Evolutionary conservation across 2,888 invertebrate species (phyloP).

Genomic region (Limnephilus marmoratus): DNA sequence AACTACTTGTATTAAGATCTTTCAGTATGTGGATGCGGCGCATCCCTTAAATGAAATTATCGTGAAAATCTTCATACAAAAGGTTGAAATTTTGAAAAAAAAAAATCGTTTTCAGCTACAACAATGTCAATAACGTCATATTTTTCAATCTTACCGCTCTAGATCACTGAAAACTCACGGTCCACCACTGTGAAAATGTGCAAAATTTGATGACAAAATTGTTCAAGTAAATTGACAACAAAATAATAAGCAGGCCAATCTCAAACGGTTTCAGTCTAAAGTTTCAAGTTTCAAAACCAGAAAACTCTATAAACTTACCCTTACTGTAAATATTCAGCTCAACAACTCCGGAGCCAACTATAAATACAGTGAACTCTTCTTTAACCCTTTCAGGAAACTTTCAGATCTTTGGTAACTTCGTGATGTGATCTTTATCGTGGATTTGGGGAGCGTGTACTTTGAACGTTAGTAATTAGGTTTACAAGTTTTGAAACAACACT

Average conservation of each 20-base stretch:
- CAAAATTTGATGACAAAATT: not conserved
- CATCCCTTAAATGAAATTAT: too few relatives aligned
- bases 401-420: not conserved
- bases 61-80: too few relatives aligned
- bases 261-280: not conserved
- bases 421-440: not conserved
- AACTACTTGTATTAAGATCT: too few relatives aligned
- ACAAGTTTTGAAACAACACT: not conserved
- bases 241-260: not conserved
- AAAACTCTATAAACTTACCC: not conserved
- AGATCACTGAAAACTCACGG: too few relatives aligned
- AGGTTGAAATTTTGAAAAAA: too few relatives aligned
- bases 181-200: not conserved
- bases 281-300: not conserved
- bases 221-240: not conserved
- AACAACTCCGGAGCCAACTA: not conserved
- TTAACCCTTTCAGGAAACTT: not conserved
- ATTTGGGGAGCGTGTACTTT: not conserved
- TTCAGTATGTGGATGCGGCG: too few relatives aligned
- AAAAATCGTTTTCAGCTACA: too few relatives aligned
- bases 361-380: not conserved
- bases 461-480: not conserved
- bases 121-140: too few relatives aligned
- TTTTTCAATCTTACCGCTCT: too few relatives aligned
- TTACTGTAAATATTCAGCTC: not conserved